Base-by-base conservation (phyloP, 2,888 invertebrate genomes). In the Prenolepis imparis region DNA sequence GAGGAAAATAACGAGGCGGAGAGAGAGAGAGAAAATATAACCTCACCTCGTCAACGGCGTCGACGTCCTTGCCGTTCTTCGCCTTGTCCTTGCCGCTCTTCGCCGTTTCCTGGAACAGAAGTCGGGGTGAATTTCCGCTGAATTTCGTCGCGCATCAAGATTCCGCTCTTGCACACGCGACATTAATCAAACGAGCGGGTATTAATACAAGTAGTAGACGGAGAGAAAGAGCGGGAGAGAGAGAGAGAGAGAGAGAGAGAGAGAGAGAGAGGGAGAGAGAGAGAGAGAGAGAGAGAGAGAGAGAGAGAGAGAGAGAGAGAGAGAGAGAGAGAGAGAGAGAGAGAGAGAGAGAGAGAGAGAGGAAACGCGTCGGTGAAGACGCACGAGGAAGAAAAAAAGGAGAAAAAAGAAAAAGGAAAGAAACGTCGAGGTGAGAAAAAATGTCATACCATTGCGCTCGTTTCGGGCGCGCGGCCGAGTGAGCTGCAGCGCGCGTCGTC, bases 1-100 rank as follows among this genome's bases (percentile, higher is more conserved):
- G 59, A 84, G 2, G 28, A 32, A 32, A 32, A 3, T 32, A 32
- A 32, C 28, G 75, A 61, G 72, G 70, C n/a, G n/a, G 59, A 82
- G 63, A 61, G 84, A 83, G 77, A 70, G 44, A 86, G 73, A 77
- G 84, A 82, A 81, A 89, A 89, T 92, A 92, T 93, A 93, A 94
- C 93, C 93, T 94, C 93, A 95, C 95, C 95, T 95, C 95, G 86
- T 95, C 95, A 74, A 89, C 92, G 84, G 91, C 89, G 83, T 95
- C 95, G 84, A 82, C 85, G 86, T 95, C 95, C 91, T 78, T 78
- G 89, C 94, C 95, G 90, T 95, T 95, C 89, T 94, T 95, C 87
- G 93, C 93, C 91, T 95, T 95, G 89, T 94, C 94, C 92, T 94
- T 94, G 89, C 90, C 87, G 80, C 89, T 90, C 91, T 95, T 95